Evolutionary conservation across 2,113 vertebrate genomes (phyloP), one percentile per base, ranked within the genome.

Genomic region (Chaenocephalus aceratus): DNA sequence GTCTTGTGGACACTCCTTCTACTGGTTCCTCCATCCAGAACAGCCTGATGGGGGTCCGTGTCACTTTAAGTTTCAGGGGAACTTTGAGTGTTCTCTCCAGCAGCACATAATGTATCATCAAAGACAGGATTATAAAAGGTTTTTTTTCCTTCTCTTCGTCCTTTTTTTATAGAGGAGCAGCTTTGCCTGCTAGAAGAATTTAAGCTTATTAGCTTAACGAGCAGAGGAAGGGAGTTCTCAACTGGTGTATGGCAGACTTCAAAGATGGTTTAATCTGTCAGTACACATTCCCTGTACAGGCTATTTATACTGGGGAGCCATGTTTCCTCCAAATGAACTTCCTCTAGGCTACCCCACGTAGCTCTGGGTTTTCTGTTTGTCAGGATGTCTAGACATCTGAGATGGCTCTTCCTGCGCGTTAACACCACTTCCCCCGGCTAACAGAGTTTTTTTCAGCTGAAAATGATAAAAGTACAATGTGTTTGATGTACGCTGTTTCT

Each of bases 171-270:
- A 65, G 81, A 92, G 79, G 68, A 89, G 77, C 82, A 84, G 91
- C 89, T 91, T 90, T 91, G 86, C 92, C 79, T 89, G 90, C 86
- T 77, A 90, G 89, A 91, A 92, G 93, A 93, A 93, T 93, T 95
- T 94, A 94, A 94, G 93, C 94, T 89, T 94, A 94, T 94, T 95
- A 94, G 93, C 89, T 92, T 93, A 90, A 93, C 92, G 93, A 93
- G 88, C 88, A 89, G 79, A 75, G 86, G 92, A 91, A 93, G 91
- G 88, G 88, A 92, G 91, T 90, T 89, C 89, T 93, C 86, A 86
- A 87, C 86, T 93, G 91, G 93, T 93, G 91, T 92, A 94, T 88
- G 86, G 91, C 86, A 86, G 86, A 94, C 94, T 93, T 95, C 94
- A 95, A 94, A 95, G 94, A 94, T 93, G 89, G 88, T 91, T 92